A percentile compares a stretch with the other conserved stretches of the same genome.
Evolutionary conservation across 2,888 invertebrate species (phyloP).

Genomic region (Mantis religiosa): DNA sequence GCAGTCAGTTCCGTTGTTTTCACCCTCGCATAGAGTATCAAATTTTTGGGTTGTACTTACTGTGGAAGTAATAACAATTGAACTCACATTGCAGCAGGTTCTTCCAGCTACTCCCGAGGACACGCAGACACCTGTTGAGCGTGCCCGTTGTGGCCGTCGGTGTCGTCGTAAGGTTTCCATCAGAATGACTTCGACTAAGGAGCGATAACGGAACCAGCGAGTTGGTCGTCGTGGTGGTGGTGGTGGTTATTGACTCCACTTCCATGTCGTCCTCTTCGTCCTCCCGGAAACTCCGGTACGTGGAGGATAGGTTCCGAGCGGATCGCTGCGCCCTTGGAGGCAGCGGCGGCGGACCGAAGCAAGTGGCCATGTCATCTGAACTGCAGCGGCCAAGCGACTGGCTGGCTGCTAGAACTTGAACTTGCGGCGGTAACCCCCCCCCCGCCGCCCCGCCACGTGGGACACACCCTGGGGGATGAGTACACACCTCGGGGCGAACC

Average conservation of each 20-base stretch:
- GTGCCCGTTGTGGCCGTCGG: slow-evolving; percentile 25
- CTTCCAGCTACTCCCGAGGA: slow-evolving; percentile 74
- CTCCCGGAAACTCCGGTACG: slow-evolving; percentile 55
- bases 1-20: too few relatives aligned
- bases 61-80: background rate
- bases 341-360: slow-evolving; percentile 55
- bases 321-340: slow-evolving; percentile 45
- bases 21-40: too few relatives aligned
- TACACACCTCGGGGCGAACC: background rate
- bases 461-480: background rate
- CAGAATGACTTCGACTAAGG: slow-evolving; percentile 65
- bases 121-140: slow-evolving; percentile 65
- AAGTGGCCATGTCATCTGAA: slow-evolving; percentile 48
- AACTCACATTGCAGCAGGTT: slow-evolving; percentile 74
- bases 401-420: background rate
- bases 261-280: slow-evolving; percentile 47
- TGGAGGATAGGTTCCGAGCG: slow-evolving; percentile 45
- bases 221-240: slow-evolving; percentile 33
- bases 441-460: background rate
- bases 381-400: background rate
- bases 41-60: too few relatives aligned
- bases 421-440: background rate
- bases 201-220: slow-evolving; percentile 18
- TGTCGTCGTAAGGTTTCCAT: slow-evolving; percentile 56
- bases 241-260: slow-evolving; percentile 41